phyloP scores from a whole-genome alignment of 2,888 invertebrate genomes.

The Hedychridium roseum region DNA sequence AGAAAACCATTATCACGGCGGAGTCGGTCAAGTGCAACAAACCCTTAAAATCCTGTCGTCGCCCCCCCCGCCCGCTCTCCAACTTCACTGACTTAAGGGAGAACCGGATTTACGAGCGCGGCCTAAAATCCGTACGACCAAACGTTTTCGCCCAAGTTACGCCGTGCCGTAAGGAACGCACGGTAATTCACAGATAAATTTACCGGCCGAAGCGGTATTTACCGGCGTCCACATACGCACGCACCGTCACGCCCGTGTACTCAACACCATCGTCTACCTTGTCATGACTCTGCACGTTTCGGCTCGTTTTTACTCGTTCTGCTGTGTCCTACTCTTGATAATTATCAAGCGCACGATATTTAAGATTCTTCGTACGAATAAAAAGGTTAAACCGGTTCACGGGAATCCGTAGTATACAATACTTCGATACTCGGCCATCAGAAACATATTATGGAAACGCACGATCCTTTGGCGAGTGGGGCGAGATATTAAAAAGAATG shows the following conservation, averaged over 20 bases:
- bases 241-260: conserved; percentile 2
- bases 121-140: conserved; percentile 36
- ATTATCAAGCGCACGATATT: too few relatives aligned
- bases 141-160: conserved; percentile 25
- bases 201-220: conserved; percentile 11
- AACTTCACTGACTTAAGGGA: conserved; percentile 20
- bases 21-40: conserved; percentile 23
- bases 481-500: too few relatives aligned
- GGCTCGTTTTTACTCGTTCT: conserved; percentile 13
- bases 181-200: conserved; percentile 38
- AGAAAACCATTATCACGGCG: too few relatives aligned
- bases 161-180: conserved; percentile 19
- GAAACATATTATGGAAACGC: too few relatives aligned
- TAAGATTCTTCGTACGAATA: too few relatives aligned
- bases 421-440: too few relatives aligned
- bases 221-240: conserved; percentile 12
- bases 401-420: too few relatives aligned
- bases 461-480: too few relatives aligned
- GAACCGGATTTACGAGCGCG: conserved; percentile 36
- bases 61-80: conserved; percentile 2
- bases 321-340: too few relatives aligned
- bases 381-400: too few relatives aligned
- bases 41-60: conserved; percentile 34
- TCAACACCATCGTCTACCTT: conserved; percentile 11
- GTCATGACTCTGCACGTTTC: conserved; percentile 9